A percentile compares a stretch with the other conserved stretches of the same genome.
These are phyloP conservation scores for Liposcelis brunnea DNA, from an alignment of 2,888 invertebrate genomes.

Conservation along the genomic window DNA sequence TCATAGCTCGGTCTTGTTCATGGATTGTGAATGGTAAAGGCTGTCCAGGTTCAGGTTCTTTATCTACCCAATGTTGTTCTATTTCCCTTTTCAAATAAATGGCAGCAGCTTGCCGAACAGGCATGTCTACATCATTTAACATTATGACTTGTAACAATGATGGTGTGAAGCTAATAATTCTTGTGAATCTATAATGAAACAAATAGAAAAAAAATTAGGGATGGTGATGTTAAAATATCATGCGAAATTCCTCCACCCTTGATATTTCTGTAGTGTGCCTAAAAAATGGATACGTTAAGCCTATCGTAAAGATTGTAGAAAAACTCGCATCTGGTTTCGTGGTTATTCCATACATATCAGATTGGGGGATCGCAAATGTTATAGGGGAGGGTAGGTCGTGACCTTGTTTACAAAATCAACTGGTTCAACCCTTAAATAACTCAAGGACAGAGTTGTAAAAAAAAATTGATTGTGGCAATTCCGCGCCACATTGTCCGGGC, in stretches of 20 bases:
- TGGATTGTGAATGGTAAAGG: constrained; percentile 73
- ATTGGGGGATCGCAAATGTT: background rate
- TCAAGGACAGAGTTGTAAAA: constrained; percentile 8
- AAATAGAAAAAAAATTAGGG: constrained; percentile 9
- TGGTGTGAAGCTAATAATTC: constrained; percentile 93
- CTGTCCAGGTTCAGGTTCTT: constrained; percentile 53
- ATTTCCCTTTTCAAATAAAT: constrained; percentile 94
- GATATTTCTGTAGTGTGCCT: constrained; percentile 10
- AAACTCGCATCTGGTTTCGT: too few species aligned
- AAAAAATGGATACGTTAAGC: constrained; percentile 10
- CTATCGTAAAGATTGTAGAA: constrained; percentile 9
- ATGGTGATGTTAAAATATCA: constrained; percentile 4
- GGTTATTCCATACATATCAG: too few species aligned
- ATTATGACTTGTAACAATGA: constrained; percentile 85
- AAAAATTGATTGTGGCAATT: background rate
- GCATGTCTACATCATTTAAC: constrained; percentile 74
- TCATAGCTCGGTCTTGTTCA: constrained; percentile 88
- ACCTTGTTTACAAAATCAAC: constrained; percentile 1
- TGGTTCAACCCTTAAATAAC: background rate
- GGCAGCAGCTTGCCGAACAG: constrained; percentile 88
- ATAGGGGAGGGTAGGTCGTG: background rate
- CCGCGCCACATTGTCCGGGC: constrained; percentile 18
- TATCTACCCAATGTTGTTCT: constrained; percentile 73
- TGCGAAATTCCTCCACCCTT: constrained; percentile 7
- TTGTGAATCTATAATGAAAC: constrained; percentile 54